Conservation (phyloP, 2,113 vertebrate species). For the Python bivittatus region DNA sequence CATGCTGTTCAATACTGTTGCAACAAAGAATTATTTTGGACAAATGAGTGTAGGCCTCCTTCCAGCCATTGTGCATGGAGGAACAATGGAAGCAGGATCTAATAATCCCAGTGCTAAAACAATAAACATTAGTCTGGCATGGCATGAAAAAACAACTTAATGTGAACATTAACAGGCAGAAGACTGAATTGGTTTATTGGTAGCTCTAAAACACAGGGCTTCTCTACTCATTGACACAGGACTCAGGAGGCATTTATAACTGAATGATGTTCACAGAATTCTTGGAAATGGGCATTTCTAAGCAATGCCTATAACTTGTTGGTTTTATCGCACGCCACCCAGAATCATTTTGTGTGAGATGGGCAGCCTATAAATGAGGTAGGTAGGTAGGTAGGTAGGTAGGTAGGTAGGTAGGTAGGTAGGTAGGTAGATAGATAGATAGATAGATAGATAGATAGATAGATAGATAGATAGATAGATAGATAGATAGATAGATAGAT, state of each 20-base stretch:
- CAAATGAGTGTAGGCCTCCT: background rate
- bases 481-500: too few species aligned
- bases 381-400: too few species aligned
- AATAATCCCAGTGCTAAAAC: background rate
- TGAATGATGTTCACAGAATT: background rate
- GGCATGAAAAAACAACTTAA: background rate
- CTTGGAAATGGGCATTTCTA: background rate
- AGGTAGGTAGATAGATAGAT: too few species aligned
- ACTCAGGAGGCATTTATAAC: background rate
- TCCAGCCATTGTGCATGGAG: rapidly evolving
- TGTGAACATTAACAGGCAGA: background rate
- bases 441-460: too few species aligned
- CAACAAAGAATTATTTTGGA: background rate
- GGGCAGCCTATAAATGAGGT: background rate
- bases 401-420: too few species aligned
- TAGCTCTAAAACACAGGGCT: background rate
- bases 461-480: too few species aligned
- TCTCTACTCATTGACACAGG: background rate
- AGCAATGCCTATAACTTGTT: background rate
- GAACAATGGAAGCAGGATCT: background rate
- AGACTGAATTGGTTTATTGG: background rate
- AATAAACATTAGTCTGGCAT: background rate
- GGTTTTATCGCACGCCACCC: background rate
- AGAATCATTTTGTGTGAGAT: background rate
- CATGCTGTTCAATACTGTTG: rapidly evolving